Evolutionary conservation across 2,888 invertebrate genomes (phyloP).

Genomic region (Megamerina dolium): DNA sequence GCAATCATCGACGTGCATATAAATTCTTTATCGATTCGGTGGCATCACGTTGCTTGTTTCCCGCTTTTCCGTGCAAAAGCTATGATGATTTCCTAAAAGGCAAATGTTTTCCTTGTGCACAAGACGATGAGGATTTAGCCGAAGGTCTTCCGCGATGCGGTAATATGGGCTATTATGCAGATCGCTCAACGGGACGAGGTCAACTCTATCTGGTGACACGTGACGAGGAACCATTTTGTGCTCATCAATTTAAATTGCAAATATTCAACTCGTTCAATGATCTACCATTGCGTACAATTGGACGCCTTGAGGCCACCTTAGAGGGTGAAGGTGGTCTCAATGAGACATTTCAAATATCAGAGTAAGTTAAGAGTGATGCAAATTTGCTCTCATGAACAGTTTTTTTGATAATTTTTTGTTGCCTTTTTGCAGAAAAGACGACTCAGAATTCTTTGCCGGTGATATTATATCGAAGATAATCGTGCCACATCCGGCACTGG

Average conservation of each 20-base stretch:
- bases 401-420: neutral
- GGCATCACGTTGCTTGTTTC: conserved; percentile 84
- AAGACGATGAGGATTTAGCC: conserved; percentile 40
- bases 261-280: conserved; percentile 68
- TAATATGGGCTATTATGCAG: conserved; percentile 92
- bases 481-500: conserved; percentile 81
- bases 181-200: conserved; percentile 74
- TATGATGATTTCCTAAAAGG: conserved; percentile 80
- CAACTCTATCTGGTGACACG: conserved; percentile 84
- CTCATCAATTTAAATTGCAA: conserved; percentile 81
- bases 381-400: too few species aligned
- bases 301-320: conserved; percentile 71
- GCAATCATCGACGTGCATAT: conserved; percentile 89
- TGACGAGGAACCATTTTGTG: conserved; percentile 89
- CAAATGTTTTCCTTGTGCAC: conserved; percentile 65
- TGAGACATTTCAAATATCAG: conserved; percentile 83
- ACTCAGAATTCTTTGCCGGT: conserved; percentile 65
- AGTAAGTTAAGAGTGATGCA: conserved; percentile 59
- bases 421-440: conserved; percentile 62
- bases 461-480: conserved; percentile 73
- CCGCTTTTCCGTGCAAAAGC: conserved; percentile 79
- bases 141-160: conserved; percentile 62
- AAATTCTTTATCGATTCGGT: conserved; percentile 93
- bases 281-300: conserved; percentile 57
- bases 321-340: conserved; percentile 77